Evolutionary conservation across 1,140 invertebrate species (phyloP), one percentile per base, ranked within the genome.

Genomic region (Nephila pilipes): DNA sequence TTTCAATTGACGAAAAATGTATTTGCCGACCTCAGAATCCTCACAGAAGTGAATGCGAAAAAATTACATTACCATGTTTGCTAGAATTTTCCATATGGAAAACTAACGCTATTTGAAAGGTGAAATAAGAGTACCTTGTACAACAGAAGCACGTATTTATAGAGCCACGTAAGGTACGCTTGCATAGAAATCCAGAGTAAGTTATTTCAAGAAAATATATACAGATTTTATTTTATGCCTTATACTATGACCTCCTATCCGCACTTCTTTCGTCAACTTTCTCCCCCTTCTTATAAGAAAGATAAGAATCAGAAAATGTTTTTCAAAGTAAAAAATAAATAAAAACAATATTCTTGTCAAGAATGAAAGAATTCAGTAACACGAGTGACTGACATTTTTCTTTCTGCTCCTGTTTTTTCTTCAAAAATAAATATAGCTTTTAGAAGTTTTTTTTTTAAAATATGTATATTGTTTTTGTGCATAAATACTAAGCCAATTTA

Each of bases 11-110:
- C 36, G 81, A 80, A 90, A 90, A 90, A 57, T 80, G 69, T 65
- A 32, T 88, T 54, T 69, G 87, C 38, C 65, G 63, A 85, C 54
- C 83, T 85, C 55, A 58, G 58, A 87, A 87, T 87, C 65, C 36
- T 54, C 32, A 16, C n/a, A 65, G 36, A 87, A 38, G 25, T 60
- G 60, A 85, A 32, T 38, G 85, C 85, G 46, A 65, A 46, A 85
- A 85, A 87, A 87, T 65, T 36, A 36, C 85, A 60, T 85, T 22
- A 58, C 83, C 83, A 85, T 29, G 22, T 58, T 85, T 25, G 25
- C 29, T 58, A 10, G 54, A 32, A 38, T 29, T 58, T 85, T 85
- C 55, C 36, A 22, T 75, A 75, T 75, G 69, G 29, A 75, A 75
- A 75, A 75, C 69, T 75, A 29, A 75, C n/a, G 46, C 80, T 83